Base-by-base conservation (phyloP, 2,888 invertebrate genomes). In the Mesorhabditis spiculigera region DNA sequence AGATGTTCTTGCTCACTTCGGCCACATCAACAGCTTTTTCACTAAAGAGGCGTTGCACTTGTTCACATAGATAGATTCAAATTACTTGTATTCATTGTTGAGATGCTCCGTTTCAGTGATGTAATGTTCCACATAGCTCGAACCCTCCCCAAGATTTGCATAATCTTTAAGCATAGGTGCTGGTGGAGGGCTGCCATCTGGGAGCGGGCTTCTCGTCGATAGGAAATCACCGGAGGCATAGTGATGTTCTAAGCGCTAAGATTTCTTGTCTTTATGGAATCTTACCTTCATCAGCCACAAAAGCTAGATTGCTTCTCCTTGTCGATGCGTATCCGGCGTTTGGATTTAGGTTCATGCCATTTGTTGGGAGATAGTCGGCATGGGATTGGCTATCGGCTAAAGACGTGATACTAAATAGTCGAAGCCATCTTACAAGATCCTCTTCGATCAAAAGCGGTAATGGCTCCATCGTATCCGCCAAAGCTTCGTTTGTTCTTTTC, bases 21-120 rank as follows among this genome's bases (percentile, higher is more conserved):
- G 28, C 67, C 41, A 72, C 67, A 63, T 77, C 77, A 8, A 75
- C 74, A 45, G 73, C 73, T 68, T 71, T 43, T 45, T 78, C 78
- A 28, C 73, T 44, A 71, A 70, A 43, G 67, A 50, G 3, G 28
- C 8, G n/a, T 50, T n/a, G n/a, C 8, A 13, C 8, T 13, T n/a
- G 58, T 13, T 50, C 58, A 50, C 8, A 13, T 10, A 50, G n/a
- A 13, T 2, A 50, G 58, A 50, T 50, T n/a, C 58, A 28, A 28
- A 28, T 1, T n/a, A 50, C 58, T 50, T 50, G 58, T 13, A 50
- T 13, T 50, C 58, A 10, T 10, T 10, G n/a, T 50, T 50, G n/a
- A 13, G 8, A n/a, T 50, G 58, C n/a, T 50, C 58, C n/a, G 58
- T 50, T n/a, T 50, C 58, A 50, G 58, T 13, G 10, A 50, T n/a